Conservation (phyloP, 2,797 vertebrate genomes). For the Enteromius viviparus region DNA sequence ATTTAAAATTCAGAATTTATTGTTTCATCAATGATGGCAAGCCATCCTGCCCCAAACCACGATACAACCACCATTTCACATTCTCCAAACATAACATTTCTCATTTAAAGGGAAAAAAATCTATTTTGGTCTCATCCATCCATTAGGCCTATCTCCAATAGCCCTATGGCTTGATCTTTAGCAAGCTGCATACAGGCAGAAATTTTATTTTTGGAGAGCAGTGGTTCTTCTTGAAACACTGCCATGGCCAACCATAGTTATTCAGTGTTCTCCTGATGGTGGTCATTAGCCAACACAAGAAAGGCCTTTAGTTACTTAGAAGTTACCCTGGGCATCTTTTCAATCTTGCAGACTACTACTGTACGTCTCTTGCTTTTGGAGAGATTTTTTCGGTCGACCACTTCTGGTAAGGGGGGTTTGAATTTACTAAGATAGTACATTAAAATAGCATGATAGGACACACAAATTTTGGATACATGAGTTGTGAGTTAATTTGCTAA, state of each 20-base stretch:
- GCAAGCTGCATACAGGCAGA: neutral
- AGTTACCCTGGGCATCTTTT: neutral
- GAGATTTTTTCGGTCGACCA: neutral
- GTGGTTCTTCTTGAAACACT: neutral
- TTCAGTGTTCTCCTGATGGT: no score
- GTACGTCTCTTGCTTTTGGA: neutral
- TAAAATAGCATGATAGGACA: no score
- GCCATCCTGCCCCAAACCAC: no score
- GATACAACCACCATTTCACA: no score
- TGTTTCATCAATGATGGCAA: neutral
- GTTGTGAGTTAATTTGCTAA: no score
- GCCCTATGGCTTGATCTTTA: neutral
- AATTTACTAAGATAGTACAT: no score
- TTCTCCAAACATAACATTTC: neutral
- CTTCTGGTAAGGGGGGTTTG: neutral
- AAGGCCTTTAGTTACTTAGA: neutral
- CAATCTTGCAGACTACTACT: neutral
- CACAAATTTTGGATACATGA: no score
- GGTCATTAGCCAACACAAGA: neutral
- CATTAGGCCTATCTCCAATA: neutral
- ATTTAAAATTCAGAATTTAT: no score
- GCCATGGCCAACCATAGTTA: no score
- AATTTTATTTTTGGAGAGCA: neutral
- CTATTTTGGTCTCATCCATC: neutral
- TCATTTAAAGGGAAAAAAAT: neutral